Evolutionary conservation across 2,113 vertebrate genomes (phyloP).

Genomic region (Rhegmatorhina hoffmannsi): DNA sequence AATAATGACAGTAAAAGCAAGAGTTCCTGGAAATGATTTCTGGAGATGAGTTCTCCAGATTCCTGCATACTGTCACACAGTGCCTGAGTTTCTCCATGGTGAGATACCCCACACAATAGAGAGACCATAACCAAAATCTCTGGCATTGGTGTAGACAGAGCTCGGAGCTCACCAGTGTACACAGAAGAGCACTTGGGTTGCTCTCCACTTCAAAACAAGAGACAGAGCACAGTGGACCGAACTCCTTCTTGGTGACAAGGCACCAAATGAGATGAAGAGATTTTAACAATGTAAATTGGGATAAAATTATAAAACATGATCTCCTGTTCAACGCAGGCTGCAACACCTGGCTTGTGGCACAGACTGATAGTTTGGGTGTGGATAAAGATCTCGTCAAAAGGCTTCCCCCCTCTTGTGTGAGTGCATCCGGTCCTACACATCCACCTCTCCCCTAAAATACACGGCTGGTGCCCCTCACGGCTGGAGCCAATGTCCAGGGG

Average conservation of each 20-base stretch:
- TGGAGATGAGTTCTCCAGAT: not conserved
- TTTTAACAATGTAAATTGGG: not conserved
- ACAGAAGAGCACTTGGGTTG: not conserved
- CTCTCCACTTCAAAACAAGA: not conserved
- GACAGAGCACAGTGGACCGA: not conserved
- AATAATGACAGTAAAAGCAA: not conserved
- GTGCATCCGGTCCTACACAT: rapidly evolving
- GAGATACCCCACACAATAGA: not conserved
- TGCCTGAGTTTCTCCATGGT: not conserved
- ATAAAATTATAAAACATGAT: not conserved
- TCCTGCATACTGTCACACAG: not conserved
- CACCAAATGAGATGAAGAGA: not conserved
- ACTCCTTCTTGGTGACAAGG: not conserved
- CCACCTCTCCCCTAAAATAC: not conserved
- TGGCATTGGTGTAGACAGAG: not conserved
- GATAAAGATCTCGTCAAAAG: not conserved
- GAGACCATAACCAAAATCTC: not conserved
- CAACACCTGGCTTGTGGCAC: not conserved
- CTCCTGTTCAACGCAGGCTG: not conserved
- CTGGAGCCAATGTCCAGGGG: not conserved
- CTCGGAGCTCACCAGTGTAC: not conserved
- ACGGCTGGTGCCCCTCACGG: not conserved
- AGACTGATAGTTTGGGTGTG: not conserved
- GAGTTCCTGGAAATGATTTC: not conserved
- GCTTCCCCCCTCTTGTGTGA: not conserved